Conservation (phyloP, 2,113 vertebrate genomes). For the Aphyosemion australe region DNA sequence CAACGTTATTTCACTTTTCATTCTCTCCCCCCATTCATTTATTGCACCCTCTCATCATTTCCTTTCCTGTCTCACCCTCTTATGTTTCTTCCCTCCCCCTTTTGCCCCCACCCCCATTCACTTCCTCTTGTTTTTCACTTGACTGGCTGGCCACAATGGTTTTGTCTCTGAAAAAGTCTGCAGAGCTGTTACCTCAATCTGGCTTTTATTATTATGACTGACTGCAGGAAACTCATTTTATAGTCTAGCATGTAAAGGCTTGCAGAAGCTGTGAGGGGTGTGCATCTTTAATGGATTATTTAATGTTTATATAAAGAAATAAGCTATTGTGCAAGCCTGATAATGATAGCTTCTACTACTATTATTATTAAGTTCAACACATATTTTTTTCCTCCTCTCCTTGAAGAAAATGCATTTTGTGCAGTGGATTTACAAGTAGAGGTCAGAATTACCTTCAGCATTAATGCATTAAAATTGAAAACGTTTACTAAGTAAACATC, state of each 20-base stretch:
- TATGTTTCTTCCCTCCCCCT: not conserved
- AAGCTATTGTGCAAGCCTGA: too few relatives aligned
- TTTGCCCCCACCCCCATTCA: slow-evolving; percentile 8
- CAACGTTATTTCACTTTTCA: too few relatives aligned
- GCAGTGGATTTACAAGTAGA: not conserved
- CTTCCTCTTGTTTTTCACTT: slow-evolving; percentile 36
- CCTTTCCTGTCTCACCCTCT: not conserved
- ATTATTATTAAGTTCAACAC: too few relatives aligned
- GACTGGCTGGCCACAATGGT: slow-evolving; percentile 23
- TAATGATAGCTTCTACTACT: too few relatives aligned
- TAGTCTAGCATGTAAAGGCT: slow-evolving; percentile 2
- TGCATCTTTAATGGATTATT: not conserved
- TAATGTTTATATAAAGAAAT: not conserved
- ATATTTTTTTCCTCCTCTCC: too few relatives aligned
- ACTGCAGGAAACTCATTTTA: slow-evolving; percentile 23
- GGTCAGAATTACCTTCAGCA: not conserved
- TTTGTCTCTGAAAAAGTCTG: slow-evolving; percentile 9
- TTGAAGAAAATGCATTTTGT: not conserved
- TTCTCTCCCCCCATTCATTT: not conserved
- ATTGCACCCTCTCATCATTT: not conserved
- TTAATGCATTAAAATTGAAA: too few relatives aligned
- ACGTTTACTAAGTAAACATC: too few relatives aligned
- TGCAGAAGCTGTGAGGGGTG: not conserved
- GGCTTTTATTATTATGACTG: slow-evolving; percentile 20
- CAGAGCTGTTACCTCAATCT: slow-evolving; percentile 33